Percentiles rank a stretch among this genome's conserved stretches.
These are phyloP conservation scores for Cyaniris semiargus DNA, from an alignment of 2,888 invertebrate genomes.

Conservation along the genomic window DNA sequence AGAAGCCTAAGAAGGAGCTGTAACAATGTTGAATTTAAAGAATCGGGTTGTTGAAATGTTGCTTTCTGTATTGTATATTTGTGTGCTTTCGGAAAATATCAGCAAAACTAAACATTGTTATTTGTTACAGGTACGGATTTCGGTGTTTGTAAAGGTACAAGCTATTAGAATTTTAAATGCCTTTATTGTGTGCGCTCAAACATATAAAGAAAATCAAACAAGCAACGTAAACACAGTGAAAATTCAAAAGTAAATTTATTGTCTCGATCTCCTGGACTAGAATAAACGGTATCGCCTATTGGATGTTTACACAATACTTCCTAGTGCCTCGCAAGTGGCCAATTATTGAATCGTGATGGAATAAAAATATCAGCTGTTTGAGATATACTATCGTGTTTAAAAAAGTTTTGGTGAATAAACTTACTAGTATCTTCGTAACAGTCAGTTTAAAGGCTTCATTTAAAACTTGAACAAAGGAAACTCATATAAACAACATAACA, in stretches of 20 bases:
- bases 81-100: neutral
- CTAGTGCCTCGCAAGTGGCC: neutral
- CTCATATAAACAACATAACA: too few relatives aligned
- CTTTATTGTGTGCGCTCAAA: constrained; percentile 44
- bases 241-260: constrained; percentile 67
- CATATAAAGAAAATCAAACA: constrained; percentile 63
- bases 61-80: neutral
- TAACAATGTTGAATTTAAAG: too few relatives aligned
- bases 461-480: too few relatives aligned
- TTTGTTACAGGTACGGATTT: constrained; percentile 17
- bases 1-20: too few relatives aligned
- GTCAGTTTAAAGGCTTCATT: too few relatives aligned
- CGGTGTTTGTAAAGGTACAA: neutral
- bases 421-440: too few relatives aligned
- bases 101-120: neutral
- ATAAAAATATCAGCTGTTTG: neutral
- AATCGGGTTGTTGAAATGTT: too few relatives aligned
- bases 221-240: constrained; percentile 53
- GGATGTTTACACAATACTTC: neutral
- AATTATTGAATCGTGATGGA: neutral
- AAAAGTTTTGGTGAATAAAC: too few relatives aligned
- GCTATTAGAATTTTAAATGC: constrained; percentile 15
- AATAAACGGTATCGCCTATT: constrained; percentile 48
- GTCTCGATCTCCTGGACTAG: constrained; percentile 51
- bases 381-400: too few relatives aligned